These are phyloP conservation scores for Sycophaga agraensis DNA, from an alignment of 1,140 invertebrate species.

Conservation along the genomic window DNA sequence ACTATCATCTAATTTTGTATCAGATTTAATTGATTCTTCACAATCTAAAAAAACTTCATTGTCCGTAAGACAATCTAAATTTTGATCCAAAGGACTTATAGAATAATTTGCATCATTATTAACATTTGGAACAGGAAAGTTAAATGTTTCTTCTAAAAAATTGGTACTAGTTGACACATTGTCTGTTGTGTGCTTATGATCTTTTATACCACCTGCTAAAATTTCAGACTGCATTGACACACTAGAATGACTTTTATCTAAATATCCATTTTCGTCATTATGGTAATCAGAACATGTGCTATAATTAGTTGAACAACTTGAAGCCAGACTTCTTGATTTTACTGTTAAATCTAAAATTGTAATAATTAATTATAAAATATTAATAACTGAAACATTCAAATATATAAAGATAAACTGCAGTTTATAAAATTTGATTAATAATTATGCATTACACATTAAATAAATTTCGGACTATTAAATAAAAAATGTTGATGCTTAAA, in stretches of 20 bases:
- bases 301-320: conserved; percentile 14
- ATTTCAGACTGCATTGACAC: not conserved
- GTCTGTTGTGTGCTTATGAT: not conserved
- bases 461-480: too few relatives aligned
- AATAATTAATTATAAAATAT: too few relatives aligned
- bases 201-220: conserved; percentile 11
- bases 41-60: conserved; percentile 15
- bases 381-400: too few relatives aligned
- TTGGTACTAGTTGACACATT: too few relatives aligned
- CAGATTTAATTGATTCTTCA: not conserved
- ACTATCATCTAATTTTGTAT: conserved; percentile 6
- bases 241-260: not conserved
- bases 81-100: conserved; percentile 18
- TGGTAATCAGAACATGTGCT: conserved; percentile 25
- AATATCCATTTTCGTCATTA: not conserved
- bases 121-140: not conserved
- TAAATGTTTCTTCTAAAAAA: not conserved
- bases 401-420: too few relatives aligned
- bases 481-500: too few relatives aligned
- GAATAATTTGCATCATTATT: conserved; percentile 10
- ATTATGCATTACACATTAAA: too few relatives aligned
- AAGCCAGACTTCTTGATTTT: too few relatives aligned
- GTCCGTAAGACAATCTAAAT: conserved; percentile 22
- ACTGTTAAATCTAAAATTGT: too few relatives aligned
- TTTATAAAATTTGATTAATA: too few relatives aligned